Conservation (phyloP, 2,888 invertebrate species). For the Drosophila ustulata region DNA sequence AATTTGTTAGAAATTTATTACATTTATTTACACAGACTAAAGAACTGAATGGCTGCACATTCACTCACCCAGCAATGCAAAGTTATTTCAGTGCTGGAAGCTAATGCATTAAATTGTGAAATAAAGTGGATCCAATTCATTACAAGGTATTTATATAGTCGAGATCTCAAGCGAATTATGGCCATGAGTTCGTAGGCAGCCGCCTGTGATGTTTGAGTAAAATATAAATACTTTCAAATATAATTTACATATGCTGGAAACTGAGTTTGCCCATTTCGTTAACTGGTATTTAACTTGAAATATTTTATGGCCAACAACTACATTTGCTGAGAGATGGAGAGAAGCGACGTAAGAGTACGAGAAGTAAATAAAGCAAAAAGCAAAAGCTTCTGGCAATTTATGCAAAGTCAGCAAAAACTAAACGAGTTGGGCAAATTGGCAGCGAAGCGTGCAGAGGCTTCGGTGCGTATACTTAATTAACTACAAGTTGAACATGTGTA, state of each 20-base stretch:
- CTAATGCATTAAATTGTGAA: not conserved
- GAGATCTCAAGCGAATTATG: too few species aligned
- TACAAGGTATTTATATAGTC: slow-evolving; percentile 9
- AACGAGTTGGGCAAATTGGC: slow-evolving; percentile 47
- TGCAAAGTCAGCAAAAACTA: slow-evolving; percentile 72
- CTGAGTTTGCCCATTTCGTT: slow-evolving; percentile 57
- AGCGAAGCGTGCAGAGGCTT: slow-evolving; percentile 39
- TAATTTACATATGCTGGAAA: slow-evolving; percentile 70
- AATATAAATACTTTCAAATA: slow-evolving; percentile 50
- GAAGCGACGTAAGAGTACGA: slow-evolving; percentile 7
- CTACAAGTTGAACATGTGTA: slow-evolving; percentile 55
- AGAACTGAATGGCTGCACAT: not conserved
- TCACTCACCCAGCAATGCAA: not conserved
- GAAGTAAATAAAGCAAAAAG: slow-evolving; percentile 12
- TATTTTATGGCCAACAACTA: slow-evolving; percentile 43
- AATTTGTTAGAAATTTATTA: slow-evolving; percentile 16
- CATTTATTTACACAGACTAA: slow-evolving; percentile 25
- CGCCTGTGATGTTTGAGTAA: slow-evolving; percentile 15
- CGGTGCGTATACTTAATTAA: slow-evolving; percentile 75
- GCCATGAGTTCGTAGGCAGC: slow-evolving; percentile 2
- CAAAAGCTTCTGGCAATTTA: slow-evolving; percentile 52
- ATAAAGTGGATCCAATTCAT: not conserved
- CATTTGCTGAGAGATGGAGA: slow-evolving; percentile 18
- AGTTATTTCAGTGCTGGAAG: too few species aligned
- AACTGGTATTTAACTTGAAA: slow-evolving; percentile 54